Conservation (phyloP, 2,797 vertebrate genomes). For the Huso huso region DNA sequence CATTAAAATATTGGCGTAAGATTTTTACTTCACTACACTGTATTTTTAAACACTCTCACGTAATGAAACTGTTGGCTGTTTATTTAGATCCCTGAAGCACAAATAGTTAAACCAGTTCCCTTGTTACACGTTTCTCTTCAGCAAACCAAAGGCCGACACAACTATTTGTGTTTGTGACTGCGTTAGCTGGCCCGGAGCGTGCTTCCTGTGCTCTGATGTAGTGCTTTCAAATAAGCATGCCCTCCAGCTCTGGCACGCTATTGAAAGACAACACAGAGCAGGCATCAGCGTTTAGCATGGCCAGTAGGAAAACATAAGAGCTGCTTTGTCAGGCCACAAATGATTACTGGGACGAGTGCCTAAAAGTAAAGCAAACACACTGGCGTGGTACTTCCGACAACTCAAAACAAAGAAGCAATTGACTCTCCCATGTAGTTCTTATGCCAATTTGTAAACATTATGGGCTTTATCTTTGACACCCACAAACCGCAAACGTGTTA, state of each 20-base stretch:
- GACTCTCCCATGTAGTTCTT: slow-evolving; percentile 73
- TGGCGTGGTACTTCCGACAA: slow-evolving; percentile 56
- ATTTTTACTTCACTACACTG: too few relatives aligned
- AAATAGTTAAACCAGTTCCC: too few relatives aligned
- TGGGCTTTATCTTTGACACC: slow-evolving; percentile 65
- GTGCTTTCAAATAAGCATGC: slow-evolving; percentile 65
- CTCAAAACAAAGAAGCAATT: slow-evolving; percentile 75
- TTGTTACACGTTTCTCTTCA: too few relatives aligned
- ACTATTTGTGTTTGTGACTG: slow-evolving; percentile 1
- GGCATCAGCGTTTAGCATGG: slow-evolving; percentile 61
- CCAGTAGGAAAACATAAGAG: slow-evolving; percentile 74
- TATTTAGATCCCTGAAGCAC: too few relatives aligned
- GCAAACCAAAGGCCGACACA: neutral
- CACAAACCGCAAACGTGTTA: slow-evolving; percentile 67
- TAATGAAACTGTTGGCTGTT: too few relatives aligned
- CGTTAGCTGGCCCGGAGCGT: slow-evolving; percentile 15
- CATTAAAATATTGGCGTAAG: too few relatives aligned
- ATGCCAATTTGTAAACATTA: slow-evolving; percentile 74
- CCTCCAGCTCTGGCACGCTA: slow-evolving; percentile 56
- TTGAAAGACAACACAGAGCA: slow-evolving; percentile 64
- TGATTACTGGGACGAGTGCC: slow-evolving; percentile 79
- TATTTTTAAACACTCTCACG: too few relatives aligned
- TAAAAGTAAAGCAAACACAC: slow-evolving; percentile 71
- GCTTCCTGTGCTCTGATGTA: slow-evolving; percentile 57
- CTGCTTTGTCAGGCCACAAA: slow-evolving; percentile 66